Conservation (phyloP, 2,113 vertebrate species). For the Poeciliopsis retropinna region DNA sequence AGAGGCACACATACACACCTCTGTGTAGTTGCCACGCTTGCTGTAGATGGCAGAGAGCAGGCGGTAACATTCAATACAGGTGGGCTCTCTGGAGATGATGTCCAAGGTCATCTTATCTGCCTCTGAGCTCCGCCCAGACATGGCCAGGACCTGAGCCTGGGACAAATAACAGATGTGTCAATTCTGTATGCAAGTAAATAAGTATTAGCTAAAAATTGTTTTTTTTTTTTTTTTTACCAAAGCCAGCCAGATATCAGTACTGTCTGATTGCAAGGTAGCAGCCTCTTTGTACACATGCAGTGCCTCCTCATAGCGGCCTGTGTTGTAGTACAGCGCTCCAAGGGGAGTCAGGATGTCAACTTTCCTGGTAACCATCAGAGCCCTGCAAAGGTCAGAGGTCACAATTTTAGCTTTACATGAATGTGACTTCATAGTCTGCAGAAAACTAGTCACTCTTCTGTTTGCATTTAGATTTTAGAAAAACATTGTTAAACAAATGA, state of each 20-base stretch:
- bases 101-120: constrained; percentile 87
- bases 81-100: constrained; percentile 81
- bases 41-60: constrained; percentile 94
- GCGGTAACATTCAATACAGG: constrained; percentile 93
- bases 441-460: no score
- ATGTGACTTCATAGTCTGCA: background rate
- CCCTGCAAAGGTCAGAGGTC: constrained; percentile 70
- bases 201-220: background rate
- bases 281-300: constrained; percentile 91
- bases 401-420: background rate
- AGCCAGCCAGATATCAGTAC: constrained; percentile 87
- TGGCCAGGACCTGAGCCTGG: constrained; percentile 92
- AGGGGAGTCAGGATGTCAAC: constrained; percentile 90
- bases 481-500: no score
- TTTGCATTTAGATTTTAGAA: no score
- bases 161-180: background rate
- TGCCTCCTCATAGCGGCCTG: constrained; percentile 88
- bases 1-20: constrained; percentile 75
- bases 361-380: constrained; percentile 86
- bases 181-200: no score
- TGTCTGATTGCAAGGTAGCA: constrained; percentile 82
- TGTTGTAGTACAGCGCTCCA: constrained; percentile 97
- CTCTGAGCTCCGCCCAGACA: constrained; percentile 85
- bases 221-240: constrained; percentile 81
- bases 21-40: constrained; percentile 86